Evolutionary conservation across 2,888 invertebrate genomes (phyloP).

Genomic region (Nowickia ferox): DNA sequence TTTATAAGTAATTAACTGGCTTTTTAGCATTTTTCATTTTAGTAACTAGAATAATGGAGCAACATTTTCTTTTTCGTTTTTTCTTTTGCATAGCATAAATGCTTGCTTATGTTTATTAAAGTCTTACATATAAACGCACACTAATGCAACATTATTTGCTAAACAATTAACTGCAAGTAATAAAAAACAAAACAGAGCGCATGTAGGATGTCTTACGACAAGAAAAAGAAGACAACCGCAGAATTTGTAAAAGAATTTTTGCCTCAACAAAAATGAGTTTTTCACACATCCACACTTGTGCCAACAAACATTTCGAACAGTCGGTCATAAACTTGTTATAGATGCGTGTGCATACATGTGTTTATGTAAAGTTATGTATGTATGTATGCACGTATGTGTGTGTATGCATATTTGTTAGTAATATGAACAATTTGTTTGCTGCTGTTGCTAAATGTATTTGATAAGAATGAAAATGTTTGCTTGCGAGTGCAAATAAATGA

Average conservation of each 20-base stretch:
- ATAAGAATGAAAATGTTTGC: constrained; percentile 45
- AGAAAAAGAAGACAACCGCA: constrained; percentile 56
- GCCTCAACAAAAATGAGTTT: background rate
- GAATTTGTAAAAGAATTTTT: constrained; percentile 49
- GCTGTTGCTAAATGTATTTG: constrained; percentile 19
- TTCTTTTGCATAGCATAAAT: constrained; percentile 7
- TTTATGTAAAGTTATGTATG: no score
- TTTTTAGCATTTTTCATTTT: constrained; percentile 77
- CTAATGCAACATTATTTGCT: background rate
- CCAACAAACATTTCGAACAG: constrained; percentile 8
- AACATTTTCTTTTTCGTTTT: constrained; percentile 38
- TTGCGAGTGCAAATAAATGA: constrained; percentile 43
- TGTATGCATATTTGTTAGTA: no score
- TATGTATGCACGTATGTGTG: background rate
- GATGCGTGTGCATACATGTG: background rate
- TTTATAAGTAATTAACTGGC: constrained; percentile 79
- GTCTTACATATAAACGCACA: constrained; percentile 16
- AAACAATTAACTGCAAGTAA: constrained; percentile 3
- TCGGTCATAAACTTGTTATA: background rate
- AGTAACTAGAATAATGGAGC: constrained; percentile 75
- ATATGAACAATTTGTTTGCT: constrained; percentile 16
- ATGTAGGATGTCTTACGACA: constrained; percentile 21
- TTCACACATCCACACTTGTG: constrained; percentile 1
- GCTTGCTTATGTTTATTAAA: constrained; percentile 18
- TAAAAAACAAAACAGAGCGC: constrained; percentile 13